phyloP scores from a whole-genome alignment of 2,888 invertebrate species.

The Lamellibrachia columna region DNA sequence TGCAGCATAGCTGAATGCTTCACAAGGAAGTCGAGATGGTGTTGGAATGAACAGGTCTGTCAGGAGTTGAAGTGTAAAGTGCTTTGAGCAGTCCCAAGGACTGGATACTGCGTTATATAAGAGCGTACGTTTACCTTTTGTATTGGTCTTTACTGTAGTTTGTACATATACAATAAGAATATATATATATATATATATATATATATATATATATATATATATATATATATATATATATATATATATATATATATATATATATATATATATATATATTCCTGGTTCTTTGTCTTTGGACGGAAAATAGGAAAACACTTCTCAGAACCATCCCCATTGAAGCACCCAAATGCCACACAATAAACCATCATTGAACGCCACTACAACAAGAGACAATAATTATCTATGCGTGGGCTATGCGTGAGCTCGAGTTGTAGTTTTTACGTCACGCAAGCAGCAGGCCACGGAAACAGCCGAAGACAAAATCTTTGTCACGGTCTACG shows the following conservation, averaged over 20 bases:
- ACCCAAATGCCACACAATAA: background rate
- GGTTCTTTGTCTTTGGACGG: background rate
- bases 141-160: too few relatives aligned
- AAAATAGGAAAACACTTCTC: background rate
- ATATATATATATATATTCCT: background rate
- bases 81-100: too few relatives aligned
- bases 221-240: background rate
- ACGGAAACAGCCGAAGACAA: background rate
- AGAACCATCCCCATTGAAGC: background rate
- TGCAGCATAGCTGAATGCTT: too few relatives aligned
- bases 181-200: too few relatives aligned
- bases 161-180: too few relatives aligned
- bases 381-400: background rate
- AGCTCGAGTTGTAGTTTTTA: background rate
- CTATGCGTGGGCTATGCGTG: background rate
- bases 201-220: background rate
- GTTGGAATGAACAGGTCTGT: too few relatives aligned
- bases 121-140: too few relatives aligned
- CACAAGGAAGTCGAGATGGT: too few relatives aligned
- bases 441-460: background rate
- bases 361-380: background rate
- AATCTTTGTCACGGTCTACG: background rate
- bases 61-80: too few relatives aligned
- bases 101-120: too few relatives aligned
- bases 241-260: background rate